Base-by-base conservation (phyloP, 2,797 vertebrate genomes). In the Acomys russatus region DNA sequence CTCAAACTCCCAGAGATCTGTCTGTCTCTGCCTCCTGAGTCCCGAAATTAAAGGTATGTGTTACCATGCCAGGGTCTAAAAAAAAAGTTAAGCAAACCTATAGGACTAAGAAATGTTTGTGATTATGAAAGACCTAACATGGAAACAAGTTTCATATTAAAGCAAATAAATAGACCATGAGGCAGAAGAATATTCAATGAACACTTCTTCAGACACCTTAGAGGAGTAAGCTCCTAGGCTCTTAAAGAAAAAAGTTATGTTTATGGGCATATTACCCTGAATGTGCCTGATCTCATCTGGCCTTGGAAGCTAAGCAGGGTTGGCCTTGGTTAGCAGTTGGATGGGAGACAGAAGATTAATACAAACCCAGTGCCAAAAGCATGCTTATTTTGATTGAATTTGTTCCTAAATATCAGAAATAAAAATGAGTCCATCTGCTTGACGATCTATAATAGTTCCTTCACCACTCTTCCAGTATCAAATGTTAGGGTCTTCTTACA, bases 21-120 rank as follows among this genome's bases (percentile, higher is more conserved):
- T 44, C 18, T 51, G 28, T 84, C 80, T 83, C 63, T 85, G 63
- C 28, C 63, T 68, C 17, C 18, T 49, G 30, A 51, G 30, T 70
- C 30, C 30, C 70, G 20, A 33, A 33, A 51, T 68, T 85, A 66
- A 84, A 84, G 63, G 30, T 33, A 49, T 51, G 20, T n/a, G 30
- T 12, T 30, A 70, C 33, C 33, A 70, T 54, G 49, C 20, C 30
- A 54, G 84, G 3, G 64, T 15, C 64, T 86, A 54, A 86, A 70
- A n/a, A 70, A n/a, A 9, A 86, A 86, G 54, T 54, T 86, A 70
- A 86, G 64, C 49, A 54, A 64, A 14, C 7, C 28, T 59, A 68
- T 56, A 93, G 12, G 20, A 35, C 54, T 93, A 82, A 78, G 89
- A 82, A 64, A 92, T 92, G 76, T 77, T 93, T 96, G 51, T 87